Evolutionary conservation across 2,888 invertebrate species (phyloP), one percentile per base, ranked within the genome.

Genomic region (Pogonocherus hispidulus): DNA sequence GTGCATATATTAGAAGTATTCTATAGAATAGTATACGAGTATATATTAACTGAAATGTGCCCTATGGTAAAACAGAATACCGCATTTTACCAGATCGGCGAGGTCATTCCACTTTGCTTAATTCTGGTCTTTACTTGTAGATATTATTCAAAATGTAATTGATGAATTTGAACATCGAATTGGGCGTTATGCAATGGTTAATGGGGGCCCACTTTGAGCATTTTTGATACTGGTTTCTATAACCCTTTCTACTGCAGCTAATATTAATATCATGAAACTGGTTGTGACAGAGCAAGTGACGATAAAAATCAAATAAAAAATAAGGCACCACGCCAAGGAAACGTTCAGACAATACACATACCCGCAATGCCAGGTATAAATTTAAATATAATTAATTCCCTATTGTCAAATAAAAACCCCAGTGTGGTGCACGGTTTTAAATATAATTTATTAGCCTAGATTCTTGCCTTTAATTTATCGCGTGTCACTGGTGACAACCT

Each of bases 381-480:
- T 41, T 41, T 41, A 14, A 41, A 41, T 41, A 41, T 41, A 41
- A 41, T 41, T 41, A 41, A 41, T 16, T 3, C 41, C n/a, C 41
- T 14, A 41, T 41, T 41, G 41, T 41, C 41, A n/a, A 5, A 41
- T 41, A 41, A 41, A 41, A 41, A 41, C 41, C 16, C n/a, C n/a
- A 14, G 4, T 27, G 8, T 8, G 27, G 27, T 27, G 27, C 8
- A 8, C 27, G 27, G n/a, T 41, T n/a, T 41, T 14, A 41, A 41
- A 41, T n/a, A 16, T 41, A 41, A 41, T 41, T 41, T 41, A 41
- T 41, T 41, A 41, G 41, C 16, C 41, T 41, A 41, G 41, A 41
- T 41, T 32, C 41, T 41, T 41, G 41, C n/a, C n/a, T 41, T 41
- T 41, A 41, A 41, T 41, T 41, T 41, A 41, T 41, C 11, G 41